Percentiles rank a stretch among this genome's conserved stretches.
These are phyloP conservation scores for Sarcophilus harrisii DNA, from an alignment of 2,797 vertebrate genomes.

Conservation along the genomic window DNA sequence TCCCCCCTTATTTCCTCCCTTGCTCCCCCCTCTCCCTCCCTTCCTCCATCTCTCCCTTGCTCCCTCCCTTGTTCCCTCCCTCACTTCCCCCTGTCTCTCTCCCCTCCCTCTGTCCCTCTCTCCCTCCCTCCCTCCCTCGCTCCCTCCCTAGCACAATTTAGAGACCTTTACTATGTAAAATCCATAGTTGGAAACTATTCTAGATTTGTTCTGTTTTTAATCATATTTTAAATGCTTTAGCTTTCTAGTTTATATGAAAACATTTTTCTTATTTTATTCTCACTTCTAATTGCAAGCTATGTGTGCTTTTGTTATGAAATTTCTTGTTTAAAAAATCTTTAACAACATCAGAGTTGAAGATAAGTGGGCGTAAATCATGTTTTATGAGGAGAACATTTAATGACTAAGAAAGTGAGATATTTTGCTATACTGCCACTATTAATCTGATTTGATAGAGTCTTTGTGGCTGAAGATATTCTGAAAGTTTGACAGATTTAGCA, in stretches of 20 bases:
- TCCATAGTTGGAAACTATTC: neutral
- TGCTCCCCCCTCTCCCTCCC: too few relatives aligned
- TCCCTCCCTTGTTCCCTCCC: too few relatives aligned
- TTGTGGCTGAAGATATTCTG: conserved; percentile 44
- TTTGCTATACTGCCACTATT: conserved; percentile 51
- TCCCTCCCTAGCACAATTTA: neutral
- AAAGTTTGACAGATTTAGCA: conserved; percentile 61
- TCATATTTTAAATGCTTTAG: conserved; percentile 2
- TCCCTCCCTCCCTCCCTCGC: too few relatives aligned
- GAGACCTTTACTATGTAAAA: neutral
- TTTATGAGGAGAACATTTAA: conserved; percentile 45
- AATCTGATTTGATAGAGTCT: conserved; percentile 58
- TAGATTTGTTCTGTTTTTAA: neutral
- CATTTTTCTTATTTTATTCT: conserved; percentile 26
- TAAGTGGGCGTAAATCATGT: conserved; percentile 46
- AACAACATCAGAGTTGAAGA: conserved; percentile 38
- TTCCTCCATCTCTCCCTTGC: too few relatives aligned
- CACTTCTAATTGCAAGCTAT: conserved; percentile 35
- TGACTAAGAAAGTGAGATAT: conserved; percentile 51
- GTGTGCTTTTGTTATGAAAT: conserved; percentile 31
- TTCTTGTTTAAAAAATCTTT: conserved; percentile 6
- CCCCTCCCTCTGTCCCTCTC: too few relatives aligned
- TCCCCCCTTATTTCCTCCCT: too few relatives aligned
- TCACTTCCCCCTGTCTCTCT: too few relatives aligned
- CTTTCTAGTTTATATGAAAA: conserved; percentile 38